Evolutionary conservation across 2,113 vertebrate genomes (phyloP).

Genomic region (Psilopogon haemacephalus): DNA sequence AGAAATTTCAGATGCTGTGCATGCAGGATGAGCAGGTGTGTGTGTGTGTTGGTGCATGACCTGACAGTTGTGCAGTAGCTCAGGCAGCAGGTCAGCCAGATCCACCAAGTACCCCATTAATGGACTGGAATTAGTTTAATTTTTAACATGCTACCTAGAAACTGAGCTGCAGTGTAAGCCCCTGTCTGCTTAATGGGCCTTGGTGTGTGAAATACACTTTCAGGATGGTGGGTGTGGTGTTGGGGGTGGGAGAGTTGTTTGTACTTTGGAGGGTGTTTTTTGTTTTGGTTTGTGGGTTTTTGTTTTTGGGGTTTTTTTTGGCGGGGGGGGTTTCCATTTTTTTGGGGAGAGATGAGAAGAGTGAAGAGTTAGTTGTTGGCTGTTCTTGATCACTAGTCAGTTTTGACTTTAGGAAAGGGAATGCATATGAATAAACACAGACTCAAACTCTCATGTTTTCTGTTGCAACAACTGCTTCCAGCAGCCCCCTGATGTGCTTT

Average conservation of each 20-base stretch:
- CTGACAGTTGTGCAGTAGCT: neutral
- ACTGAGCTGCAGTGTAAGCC: neutral
- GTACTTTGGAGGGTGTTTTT: neutral
- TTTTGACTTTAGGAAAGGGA: neutral
- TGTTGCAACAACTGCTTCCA: neutral
- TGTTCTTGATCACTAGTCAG: neutral
- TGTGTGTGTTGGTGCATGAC: accelerated
- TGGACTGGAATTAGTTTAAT: neutral
- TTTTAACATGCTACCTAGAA: neutral
- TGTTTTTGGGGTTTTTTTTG: neutral
- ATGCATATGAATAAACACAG: accelerated
- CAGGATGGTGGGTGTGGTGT: neutral
- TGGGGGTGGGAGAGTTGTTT: neutral
- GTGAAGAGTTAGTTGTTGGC: neutral
- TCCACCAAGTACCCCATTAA: neutral
- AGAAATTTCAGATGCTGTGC: neutral
- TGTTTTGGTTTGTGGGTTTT: neutral
- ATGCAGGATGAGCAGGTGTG: neutral
- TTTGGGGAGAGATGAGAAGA: neutral
- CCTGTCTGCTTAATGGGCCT: neutral
- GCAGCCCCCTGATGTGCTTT: accelerated
- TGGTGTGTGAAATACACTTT: neutral
- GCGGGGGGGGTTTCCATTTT: no score
- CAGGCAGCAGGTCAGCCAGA: neutral
- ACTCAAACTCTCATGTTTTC: neutral